phyloP scores from a whole-genome alignment of 2,113 vertebrate species.

The Fregetta grallaria region DNA sequence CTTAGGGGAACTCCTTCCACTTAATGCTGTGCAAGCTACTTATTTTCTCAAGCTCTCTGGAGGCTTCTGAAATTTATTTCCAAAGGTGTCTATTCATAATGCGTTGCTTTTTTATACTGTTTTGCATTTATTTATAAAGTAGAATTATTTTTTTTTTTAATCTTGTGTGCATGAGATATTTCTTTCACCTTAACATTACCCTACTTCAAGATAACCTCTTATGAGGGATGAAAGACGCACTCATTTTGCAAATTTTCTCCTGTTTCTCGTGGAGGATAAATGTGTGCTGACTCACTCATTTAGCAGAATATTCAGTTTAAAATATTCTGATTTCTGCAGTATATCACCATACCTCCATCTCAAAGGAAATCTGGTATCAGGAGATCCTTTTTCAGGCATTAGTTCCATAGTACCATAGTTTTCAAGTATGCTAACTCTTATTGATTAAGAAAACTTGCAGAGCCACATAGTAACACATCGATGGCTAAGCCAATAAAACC shows the following conservation, averaged over 20 bases:
- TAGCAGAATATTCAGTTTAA: conserved; percentile 10
- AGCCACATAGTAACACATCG: conserved; percentile 1
- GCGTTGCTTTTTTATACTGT: background rate
- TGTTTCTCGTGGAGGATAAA: background rate
- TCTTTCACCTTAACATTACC: background rate
- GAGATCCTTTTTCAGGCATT: background rate
- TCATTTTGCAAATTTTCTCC: conserved; percentile 9
- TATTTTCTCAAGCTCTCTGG: conserved; percentile 61
- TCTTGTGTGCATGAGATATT: background rate
- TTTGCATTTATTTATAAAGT: conserved; percentile 48
- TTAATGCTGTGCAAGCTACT: conserved; percentile 56
- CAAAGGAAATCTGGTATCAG: background rate
- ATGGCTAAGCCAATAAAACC: conserved; percentile 48
- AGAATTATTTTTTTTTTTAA: background rate
- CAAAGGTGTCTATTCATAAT: conserved; percentile 53
- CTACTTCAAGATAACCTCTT: background rate
- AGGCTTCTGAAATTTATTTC: conserved; percentile 68
- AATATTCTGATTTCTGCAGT: background rate
- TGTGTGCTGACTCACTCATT: conserved; percentile 17
- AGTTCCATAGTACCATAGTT: background rate
- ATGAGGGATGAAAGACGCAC: background rate
- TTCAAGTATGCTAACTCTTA: conserved; percentile 6
- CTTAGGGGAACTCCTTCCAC: conserved; percentile 49
- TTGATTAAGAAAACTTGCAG: conserved; percentile 19
- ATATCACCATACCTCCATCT: background rate